A percentile compares a stretch with the other conserved stretches of the same genome.
Evolutionary conservation across 2,888 invertebrate genomes (phyloP).

Genomic region (Carpatolechia fugitivella): DNA sequence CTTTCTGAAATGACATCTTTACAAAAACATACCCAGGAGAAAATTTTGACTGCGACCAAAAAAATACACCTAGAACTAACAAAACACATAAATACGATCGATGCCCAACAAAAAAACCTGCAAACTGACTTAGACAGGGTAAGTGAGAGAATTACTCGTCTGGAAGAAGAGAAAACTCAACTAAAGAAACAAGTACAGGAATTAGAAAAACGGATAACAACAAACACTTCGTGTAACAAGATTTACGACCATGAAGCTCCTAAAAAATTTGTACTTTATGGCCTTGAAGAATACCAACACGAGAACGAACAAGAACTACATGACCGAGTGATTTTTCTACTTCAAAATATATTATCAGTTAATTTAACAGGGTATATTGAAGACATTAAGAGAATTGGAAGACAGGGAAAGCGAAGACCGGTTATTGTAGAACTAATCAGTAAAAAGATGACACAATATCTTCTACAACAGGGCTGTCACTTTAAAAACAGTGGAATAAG

Average conservation of each 20-base stretch:
- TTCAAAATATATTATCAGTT: neutral
- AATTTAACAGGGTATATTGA: neutral
- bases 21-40: neutral
- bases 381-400: neutral
- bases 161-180: neutral
- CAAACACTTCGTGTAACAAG: neutral
- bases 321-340: neutral
- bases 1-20: neutral
- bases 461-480: neutral
- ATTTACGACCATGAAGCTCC: neutral
- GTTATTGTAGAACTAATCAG: conserved; percentile 11
- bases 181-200: neutral
- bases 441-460: conserved; percentile 13
- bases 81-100: neutral
- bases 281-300: neutral
- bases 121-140: neutral
- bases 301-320: neutral
- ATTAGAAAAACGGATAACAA: neutral
- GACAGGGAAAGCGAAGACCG: neutral
- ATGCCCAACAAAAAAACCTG: neutral
- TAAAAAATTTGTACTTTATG: conserved; percentile 2
- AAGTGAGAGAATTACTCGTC: neutral
- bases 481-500: conserved; percentile 10
- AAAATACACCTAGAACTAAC: neutral
- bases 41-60: neutral